phyloP scores from a whole-genome alignment of 23 tunicate genomes.

The Trididemnum miniatum region DNA sequence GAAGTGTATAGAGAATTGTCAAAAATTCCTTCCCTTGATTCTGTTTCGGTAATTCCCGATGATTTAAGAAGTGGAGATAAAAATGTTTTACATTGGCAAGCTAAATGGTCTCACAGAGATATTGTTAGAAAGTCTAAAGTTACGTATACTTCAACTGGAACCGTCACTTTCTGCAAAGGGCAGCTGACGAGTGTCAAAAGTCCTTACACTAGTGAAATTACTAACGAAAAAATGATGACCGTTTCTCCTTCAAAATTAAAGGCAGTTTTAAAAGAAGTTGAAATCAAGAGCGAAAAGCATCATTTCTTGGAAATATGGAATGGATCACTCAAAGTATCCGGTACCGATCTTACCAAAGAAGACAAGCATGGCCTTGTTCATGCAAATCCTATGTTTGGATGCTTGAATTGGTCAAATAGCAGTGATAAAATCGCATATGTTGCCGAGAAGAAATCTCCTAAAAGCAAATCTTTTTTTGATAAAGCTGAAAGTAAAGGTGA shows the following conservation, averaged over 20 bases:
- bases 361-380: slow-evolving; percentile 80
- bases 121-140: slow-evolving; percentile 53
- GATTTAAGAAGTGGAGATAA: neutral
- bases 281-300: slow-evolving; percentile 32
- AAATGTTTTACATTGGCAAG: slow-evolving; percentile 38
- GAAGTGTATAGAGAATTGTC: slow-evolving; percentile 31
- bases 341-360: slow-evolving; percentile 51
- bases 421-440: slow-evolving; percentile 53
- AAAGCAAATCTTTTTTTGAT: slow-evolving; percentile 39
- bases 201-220: slow-evolving; percentile 45
- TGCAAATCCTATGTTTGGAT: slow-evolving; percentile 59
- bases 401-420: slow-evolving; percentile 78
- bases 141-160: slow-evolving; percentile 15
- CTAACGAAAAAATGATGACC: slow-evolving; percentile 33
- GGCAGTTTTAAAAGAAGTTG: slow-evolving; percentile 52
- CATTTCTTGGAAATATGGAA: slow-evolving; percentile 83
- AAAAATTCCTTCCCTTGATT: slow-evolving; percentile 29
- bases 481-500: slow-evolving; percentile 23
- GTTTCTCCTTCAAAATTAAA: slow-evolving; percentile 36
- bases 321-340: slow-evolving; percentile 18
- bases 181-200: neutral
- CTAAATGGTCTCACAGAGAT: slow-evolving; percentile 63
- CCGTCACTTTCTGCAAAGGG: neutral
- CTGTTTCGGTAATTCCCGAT: slow-evolving; percentile 3
- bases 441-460: slow-evolving; percentile 60